Percentiles rank a stretch among this genome's conserved stretches.
Conservation (phyloP, 2,888 invertebrate species). For the Dendrolimus houi region DNA sequence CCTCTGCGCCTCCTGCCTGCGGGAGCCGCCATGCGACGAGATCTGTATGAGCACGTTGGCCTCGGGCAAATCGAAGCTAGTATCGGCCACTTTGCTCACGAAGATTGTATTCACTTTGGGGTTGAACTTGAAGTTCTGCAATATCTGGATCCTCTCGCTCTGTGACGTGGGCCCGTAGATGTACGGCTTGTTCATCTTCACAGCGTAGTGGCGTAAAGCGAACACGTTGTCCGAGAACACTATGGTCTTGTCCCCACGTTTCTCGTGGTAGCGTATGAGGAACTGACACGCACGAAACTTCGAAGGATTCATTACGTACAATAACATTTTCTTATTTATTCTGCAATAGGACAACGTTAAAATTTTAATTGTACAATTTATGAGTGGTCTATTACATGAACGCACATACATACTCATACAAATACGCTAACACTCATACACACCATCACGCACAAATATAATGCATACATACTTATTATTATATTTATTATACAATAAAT, state of each 20-base stretch:
- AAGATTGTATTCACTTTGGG: slow-evolving; percentile 99
- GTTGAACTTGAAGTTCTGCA: slow-evolving; percentile 99
- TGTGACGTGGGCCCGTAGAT: slow-evolving; percentile 98
- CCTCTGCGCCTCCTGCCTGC: slow-evolving; percentile 98
- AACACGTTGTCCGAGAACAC: slow-evolving; percentile 99
- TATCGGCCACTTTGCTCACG: slow-evolving; percentile 99
- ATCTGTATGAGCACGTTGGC: slow-evolving; percentile 99
- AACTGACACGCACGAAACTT: slow-evolving; percentile 98
- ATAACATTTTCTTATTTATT: slow-evolving; percentile 92
- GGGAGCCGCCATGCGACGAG: slow-evolving; percentile 98
- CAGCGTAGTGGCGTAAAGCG: slow-evolving; percentile 97
- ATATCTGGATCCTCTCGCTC: slow-evolving; percentile 96
- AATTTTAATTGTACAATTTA: no score
- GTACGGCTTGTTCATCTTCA: slow-evolving; percentile 97
- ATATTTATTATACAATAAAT: no score
- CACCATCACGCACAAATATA: no score
- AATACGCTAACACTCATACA: no score
- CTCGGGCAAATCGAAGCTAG: slow-evolving; percentile 99
- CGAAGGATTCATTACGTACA: slow-evolving; percentile 99
- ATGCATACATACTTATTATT: no score
- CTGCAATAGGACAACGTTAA: slow-evolving; percentile 45
- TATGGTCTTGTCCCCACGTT: slow-evolving; percentile 98
- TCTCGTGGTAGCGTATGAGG: slow-evolving; percentile 92
- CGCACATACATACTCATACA: no score
- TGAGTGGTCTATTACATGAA: no score